Base-by-base conservation (phyloP, 2,113 vertebrate species). In the Pampusana beccarii region DNA sequence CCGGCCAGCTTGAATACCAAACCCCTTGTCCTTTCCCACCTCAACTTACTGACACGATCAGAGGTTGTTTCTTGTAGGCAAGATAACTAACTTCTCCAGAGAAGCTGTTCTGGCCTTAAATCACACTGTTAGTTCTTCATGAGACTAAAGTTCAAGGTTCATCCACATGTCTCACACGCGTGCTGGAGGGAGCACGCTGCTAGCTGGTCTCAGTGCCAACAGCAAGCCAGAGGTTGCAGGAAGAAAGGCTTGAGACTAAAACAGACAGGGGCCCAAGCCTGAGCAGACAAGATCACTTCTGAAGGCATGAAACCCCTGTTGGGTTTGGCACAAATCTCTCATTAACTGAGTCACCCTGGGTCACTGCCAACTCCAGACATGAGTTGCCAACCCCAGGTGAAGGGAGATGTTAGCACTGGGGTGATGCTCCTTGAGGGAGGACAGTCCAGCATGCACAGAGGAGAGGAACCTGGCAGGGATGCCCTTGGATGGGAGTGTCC, bases 111-210 rank as follows among this genome's bases (percentile, higher is more conserved):
- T 80, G 60, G 66, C 71, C 51, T 86, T 82, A 69, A 91, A 84
- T 88, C 54, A 62, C 73, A 53, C 57, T 40, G 16, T 51, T 23
- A 80, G 28, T 51, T 92, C 80, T 84, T 93, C 13, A 31, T 11
- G 40, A 54, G 13, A 94, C 82, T 57, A 34, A 94, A 86, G 64
- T 89, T 88, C 87, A 84, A 88, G 34, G 72, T 93, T 80, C 67
- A 66, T 42, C 89, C 80, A 38, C 21, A 29, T 60, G 16, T 73
- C 61, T 72, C 51, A 54, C 51, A 61, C 1, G 5, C 16, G 44
- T 48, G 36, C 70, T 56, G 26, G 50, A 69, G 58, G 26, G 33
- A 82, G 13, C 20, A 46, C 16, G 18, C 54, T 83, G 26, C 58
- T 93, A 53, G 28, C 13, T 70, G 34, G 18, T 90, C 16, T 42